phyloP scores from a whole-genome alignment of 2,797 vertebrate species.

The Vireo griseus region DNA sequence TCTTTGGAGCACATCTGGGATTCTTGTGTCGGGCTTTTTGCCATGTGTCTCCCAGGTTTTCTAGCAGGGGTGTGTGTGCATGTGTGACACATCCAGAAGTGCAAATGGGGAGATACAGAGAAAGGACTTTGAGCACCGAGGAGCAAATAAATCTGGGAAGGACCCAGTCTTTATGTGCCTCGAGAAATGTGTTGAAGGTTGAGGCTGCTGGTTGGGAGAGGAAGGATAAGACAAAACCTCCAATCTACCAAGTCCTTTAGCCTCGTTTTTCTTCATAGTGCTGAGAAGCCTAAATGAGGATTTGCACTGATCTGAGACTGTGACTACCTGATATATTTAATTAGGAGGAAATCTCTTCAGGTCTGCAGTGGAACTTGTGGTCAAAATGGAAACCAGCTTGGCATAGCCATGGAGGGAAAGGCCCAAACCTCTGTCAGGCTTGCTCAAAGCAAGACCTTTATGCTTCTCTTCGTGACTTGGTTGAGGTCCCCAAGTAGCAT shows the following conservation, averaged over 20 bases:
- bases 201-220: neutral
- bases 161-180: neutral
- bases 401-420: neutral
- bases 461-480: neutral
- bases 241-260: neutral
- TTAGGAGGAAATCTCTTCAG: neutral
- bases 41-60: neutral
- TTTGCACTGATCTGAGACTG: neutral
- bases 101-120: neutral
- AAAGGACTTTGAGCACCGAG: constrained; percentile 3
- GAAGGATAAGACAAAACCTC: neutral
- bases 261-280: neutral
- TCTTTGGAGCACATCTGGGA: neutral
- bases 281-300: neutral
- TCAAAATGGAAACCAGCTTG: neutral
- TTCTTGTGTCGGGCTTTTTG: neutral
- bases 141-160: neutral
- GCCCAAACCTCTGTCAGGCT: neutral
- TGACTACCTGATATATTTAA: neutral
- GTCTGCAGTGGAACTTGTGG: neutral
- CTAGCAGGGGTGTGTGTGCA: neutral
- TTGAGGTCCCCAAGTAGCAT: neutral
- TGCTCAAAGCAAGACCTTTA: neutral
- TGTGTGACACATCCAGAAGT: neutral
- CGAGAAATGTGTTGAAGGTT: neutral